Evolutionary conservation across 2,113 vertebrate species (phyloP).

Genomic region (Myrmecobius fasciatus): DNA sequence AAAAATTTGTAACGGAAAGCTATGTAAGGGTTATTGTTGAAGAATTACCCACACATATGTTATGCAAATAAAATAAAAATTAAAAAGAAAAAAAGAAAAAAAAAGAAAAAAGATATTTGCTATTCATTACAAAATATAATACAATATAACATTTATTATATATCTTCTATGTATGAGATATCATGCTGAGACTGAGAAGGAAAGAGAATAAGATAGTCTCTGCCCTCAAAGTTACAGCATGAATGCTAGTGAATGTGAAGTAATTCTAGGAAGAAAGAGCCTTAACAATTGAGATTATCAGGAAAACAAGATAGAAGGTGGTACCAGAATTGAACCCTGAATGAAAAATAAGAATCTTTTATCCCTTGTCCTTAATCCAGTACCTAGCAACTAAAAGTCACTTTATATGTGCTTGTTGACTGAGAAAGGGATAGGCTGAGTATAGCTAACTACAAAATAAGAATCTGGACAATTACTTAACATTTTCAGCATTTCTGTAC

Average conservation of each 20-base stretch:
- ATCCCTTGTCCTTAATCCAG: too few relatives aligned
- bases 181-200: not conserved
- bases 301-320: not conserved
- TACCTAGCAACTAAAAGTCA: too few relatives aligned
- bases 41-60: too few relatives aligned
- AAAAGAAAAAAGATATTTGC: too few relatives aligned
- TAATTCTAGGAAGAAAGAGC: not conserved
- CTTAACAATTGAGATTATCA: not conserved
- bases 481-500: slow-evolving; percentile 32
- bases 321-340: not conserved
- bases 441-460: not conserved
- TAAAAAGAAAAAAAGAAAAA: too few relatives aligned
- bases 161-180: not conserved
- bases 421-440: too few relatives aligned
- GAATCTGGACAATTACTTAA: slow-evolving; percentile 27
- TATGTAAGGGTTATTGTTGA: too few relatives aligned
- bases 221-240: not conserved
- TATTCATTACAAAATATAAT: slow-evolving; percentile 1
- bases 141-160: not conserved
- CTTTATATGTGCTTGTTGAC: too few relatives aligned
- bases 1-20: too few relatives aligned
- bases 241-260: not conserved
- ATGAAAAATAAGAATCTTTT: not conserved
- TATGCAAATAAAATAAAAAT: too few relatives aligned
- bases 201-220: not conserved